phyloP scores from a whole-genome alignment of 2,113 vertebrate genomes.

The Pogona vitticeps region DNA sequence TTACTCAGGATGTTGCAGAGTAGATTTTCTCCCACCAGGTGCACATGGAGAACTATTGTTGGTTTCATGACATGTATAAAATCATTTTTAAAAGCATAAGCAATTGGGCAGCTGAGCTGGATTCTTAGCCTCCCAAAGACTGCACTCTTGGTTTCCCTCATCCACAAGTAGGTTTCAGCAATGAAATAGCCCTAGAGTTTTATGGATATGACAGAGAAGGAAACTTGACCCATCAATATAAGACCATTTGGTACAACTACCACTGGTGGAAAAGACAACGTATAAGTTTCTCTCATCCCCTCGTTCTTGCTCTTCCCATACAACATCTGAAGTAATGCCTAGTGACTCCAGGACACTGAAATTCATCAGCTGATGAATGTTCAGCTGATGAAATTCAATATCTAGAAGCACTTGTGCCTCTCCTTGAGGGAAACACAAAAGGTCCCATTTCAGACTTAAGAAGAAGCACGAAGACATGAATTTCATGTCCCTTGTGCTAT shows the following conservation, averaged over 20 bases:
- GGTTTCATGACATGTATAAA: no score
- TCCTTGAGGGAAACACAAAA: neutral
- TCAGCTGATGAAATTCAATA: no score
- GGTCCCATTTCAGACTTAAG: neutral
- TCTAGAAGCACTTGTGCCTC: neutral
- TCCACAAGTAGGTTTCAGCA: conserved; percentile 51
- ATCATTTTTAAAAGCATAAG: conserved; percentile 16
- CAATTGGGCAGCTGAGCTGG: conserved; percentile 38
- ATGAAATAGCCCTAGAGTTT: conserved; percentile 36
- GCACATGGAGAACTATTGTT: no score
- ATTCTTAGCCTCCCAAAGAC: conserved; percentile 35
- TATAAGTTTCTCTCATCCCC: neutral
- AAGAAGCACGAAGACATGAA: neutral
- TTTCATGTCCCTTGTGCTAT: neutral
- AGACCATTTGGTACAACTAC: neutral
- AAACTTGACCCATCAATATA: conserved; percentile 28
- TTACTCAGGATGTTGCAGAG: neutral
- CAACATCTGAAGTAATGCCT: neutral
- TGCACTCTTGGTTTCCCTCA: conserved; percentile 39
- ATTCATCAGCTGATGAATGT: neutral
- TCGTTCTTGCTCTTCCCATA: neutral
- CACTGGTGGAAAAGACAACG: neutral
- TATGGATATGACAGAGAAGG: conserved; percentile 18
- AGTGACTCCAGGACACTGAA: neutral
- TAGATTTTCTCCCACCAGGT: conserved; percentile 16